A percentile compares a stretch with the other conserved stretches of the same genome.
Evolutionary conservation across 2,797 vertebrate genomes (phyloP).

Genomic region (Ispidina lecontei): DNA sequence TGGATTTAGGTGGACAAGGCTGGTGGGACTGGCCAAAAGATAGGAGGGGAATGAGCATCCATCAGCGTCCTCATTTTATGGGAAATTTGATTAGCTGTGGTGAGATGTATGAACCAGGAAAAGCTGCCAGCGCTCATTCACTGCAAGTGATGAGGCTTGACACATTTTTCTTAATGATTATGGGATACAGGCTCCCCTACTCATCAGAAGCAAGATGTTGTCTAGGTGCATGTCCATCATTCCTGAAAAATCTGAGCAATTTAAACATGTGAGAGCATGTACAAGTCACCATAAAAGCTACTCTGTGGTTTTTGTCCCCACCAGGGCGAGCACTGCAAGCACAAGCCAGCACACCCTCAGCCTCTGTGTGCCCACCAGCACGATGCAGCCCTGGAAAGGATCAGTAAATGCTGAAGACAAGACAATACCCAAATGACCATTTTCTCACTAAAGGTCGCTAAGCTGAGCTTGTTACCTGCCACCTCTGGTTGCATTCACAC

Average conservation of each 20-base stretch:
- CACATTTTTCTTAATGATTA: neutral
- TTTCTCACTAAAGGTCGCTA: neutral
- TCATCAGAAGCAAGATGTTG: neutral
- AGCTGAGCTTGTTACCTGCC: neutral
- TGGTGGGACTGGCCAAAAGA: neutral
- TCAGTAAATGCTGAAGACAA: neutral
- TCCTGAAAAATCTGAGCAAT: neutral
- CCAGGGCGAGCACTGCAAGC: neutral
- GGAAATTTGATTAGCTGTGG: neutral
- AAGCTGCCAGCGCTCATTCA: neutral
- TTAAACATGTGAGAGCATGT: neutral
- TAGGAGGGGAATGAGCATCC: neutral
- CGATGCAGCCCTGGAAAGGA: neutral
- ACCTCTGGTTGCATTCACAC: neutral
- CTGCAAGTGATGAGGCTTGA: neutral
- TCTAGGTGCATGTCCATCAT: neutral
- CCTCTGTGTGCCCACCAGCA: neutral
- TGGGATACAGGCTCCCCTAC: neutral
- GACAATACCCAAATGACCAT: neutral
- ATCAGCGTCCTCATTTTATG: neutral
- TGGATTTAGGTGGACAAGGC: fast-evolving
- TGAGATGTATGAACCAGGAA: neutral
- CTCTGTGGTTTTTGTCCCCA: neutral
- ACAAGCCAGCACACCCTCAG: neutral
- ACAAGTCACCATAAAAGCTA: neutral